Evolutionary conservation across 2,888 invertebrate genomes (phyloP).

Genomic region (Antitype chi): DNA sequence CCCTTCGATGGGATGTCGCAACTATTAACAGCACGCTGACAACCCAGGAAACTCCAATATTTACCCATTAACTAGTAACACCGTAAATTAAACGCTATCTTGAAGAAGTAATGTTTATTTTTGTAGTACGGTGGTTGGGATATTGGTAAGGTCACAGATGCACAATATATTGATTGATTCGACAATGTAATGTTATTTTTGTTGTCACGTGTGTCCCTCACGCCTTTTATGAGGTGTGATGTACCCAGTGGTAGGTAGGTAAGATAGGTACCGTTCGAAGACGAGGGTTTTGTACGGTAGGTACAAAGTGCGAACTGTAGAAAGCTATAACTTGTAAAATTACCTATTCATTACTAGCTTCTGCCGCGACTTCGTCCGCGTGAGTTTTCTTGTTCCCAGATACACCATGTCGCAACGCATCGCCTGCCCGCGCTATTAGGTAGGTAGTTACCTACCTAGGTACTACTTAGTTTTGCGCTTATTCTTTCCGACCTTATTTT

Average conservation of each 20-base stretch:
- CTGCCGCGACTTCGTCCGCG: no score
- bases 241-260: background rate
- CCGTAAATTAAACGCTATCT: background rate
- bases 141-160: slow-evolving; percentile 36
- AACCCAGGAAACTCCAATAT: slow-evolving; percentile 22
- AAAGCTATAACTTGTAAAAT: no score
- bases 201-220: slow-evolving; percentile 6
- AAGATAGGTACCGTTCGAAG: slow-evolving; percentile 17
- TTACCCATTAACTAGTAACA: background rate
- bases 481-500: no score
- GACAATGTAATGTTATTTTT: slow-evolving; percentile 33
- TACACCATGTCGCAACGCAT: background rate
- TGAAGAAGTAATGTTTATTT: background rate
- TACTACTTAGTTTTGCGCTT: background rate
- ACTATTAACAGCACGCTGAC: slow-evolving; percentile 48
- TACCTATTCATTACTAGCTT: no score
- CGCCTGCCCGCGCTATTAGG: background rate
- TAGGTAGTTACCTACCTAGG: no score
- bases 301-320: no score
- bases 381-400: no score
- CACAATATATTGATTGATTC: slow-evolving; percentile 47
- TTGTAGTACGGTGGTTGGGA: background rate
- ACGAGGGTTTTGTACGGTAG: background rate
- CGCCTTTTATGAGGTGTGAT: slow-evolving; percentile 33
- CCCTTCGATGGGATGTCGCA: slow-evolving; percentile 50